A percentile compares a stretch with the other conserved stretches of the same genome.
phyloP scores from a whole-genome alignment of 2,888 invertebrate species.

The Lobophora halterata region DNA sequence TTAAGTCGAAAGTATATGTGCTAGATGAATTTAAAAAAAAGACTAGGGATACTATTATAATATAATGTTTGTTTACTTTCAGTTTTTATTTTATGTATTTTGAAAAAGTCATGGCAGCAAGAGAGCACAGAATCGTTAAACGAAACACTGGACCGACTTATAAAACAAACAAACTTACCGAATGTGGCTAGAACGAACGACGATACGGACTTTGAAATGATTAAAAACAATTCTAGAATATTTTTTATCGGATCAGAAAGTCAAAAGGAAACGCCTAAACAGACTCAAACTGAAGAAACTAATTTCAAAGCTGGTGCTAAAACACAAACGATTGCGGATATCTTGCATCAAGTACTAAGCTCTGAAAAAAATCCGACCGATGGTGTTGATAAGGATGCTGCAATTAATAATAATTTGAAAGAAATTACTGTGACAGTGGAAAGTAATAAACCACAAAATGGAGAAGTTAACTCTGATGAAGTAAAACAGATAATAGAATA shows the following conservation, averaged over 20 bases:
- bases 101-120: conserved; percentile 20
- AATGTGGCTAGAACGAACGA: too few species aligned
- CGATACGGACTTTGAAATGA: background rate
- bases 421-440: conserved; percentile 1
- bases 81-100: conserved; percentile 15
- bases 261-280: conserved; percentile 8
- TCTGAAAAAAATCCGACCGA: conserved; percentile 1
- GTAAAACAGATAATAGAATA: conserved; percentile 2
- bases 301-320: background rate
- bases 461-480: background rate
- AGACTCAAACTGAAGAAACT: background rate
- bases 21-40: too few species aligned
- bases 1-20: too few species aligned
- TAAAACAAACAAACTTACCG: conserved; percentile 17
- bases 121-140: conserved; percentile 17
- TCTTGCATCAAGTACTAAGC: conserved; percentile 9
- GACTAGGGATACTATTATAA: conserved; percentile 1
- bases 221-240: conserved; percentile 20
- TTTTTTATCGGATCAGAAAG: conserved; percentile 5
- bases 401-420: conserved; percentile 1
- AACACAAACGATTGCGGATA: conserved; percentile 3
- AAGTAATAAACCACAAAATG: background rate
- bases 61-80: conserved; percentile 3
- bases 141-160: conserved; percentile 22
- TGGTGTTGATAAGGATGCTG: background rate